Evolutionary conservation across 1,140 invertebrate genomes (phyloP), one percentile per base, ranked within the genome.

Genomic region (Megalopta genalis): DNA sequence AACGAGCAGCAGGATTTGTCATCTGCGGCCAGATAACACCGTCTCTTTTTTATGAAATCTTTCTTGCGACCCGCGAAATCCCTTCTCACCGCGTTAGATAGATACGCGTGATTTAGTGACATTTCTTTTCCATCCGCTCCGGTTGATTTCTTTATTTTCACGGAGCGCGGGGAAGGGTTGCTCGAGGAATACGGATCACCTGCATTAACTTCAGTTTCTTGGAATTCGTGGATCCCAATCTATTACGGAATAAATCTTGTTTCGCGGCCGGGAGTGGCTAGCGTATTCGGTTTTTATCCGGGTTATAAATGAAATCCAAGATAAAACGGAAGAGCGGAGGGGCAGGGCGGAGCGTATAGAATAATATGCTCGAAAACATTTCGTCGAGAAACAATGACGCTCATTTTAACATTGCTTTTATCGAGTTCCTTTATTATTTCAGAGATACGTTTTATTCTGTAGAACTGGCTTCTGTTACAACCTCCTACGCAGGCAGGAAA

Each of bases 91-190:
- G 8, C 21, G 46, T 25, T 74, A 65, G 62, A 74, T 66, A 54
- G 46, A 66, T 42, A 54, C 62, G 62, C 64, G 42, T 74, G 72
- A 74, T 74, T 74, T 54, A 66, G 32, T 52, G n/a, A 21, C n/a
- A 77, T 77, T 77, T 62, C 57, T 77, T 77, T 52, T 63, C 66
- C 42, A 70, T 69, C 27, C 60, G 46, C 10, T 32, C 49, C 42
- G 12, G 54, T 49, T 70, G 57, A 77, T 70, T 77, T 59, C 66
- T 76, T 75, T 69, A 69, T 76, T 69, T 68, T 37, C 52, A 32
- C 42, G 23, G 32, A 18, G 42, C 23, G 60, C 42, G 23, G 49
- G 49, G 65, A 76, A 69, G 39, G 52, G 65, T 68, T 76, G 60
- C 60, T 76, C 49, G 7, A 32, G 21, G 65, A 76, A 69, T 76